Evolutionary conservation across 2,888 invertebrate genomes (phyloP).

Genomic region (Sthenelais limicola): DNA sequence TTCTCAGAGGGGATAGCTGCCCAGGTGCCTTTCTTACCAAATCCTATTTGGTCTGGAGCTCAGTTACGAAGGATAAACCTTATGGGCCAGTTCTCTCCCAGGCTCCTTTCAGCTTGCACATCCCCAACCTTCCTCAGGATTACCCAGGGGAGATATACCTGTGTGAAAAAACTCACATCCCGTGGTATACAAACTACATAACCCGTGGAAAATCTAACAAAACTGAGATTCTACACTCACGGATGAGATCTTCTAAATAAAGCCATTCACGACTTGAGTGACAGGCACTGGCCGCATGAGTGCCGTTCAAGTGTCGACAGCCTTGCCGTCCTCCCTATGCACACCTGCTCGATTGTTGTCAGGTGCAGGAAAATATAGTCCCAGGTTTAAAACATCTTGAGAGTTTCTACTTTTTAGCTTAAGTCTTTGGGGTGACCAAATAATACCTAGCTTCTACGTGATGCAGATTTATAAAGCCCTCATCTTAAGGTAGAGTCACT

Average conservation of each 20-base stretch:
- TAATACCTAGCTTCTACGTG: not conserved
- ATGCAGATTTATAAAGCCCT: too few species aligned
- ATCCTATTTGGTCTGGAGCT: not conserved
- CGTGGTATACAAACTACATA: not conserved
- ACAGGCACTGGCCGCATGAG: slow-evolving; percentile 11
- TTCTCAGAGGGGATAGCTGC: not conserved
- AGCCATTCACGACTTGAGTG: slow-evolving; percentile 28
- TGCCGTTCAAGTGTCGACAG: slow-evolving; percentile 31
- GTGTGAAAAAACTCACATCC: not conserved
- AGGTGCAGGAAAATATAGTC: slow-evolving; percentile 28
- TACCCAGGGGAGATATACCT: not conserved
- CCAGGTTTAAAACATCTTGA: not conserved
- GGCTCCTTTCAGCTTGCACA: not conserved
- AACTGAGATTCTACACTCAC: slow-evolving; percentile 31
- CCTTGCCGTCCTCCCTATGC: not conserved
- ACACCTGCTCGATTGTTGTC: slow-evolving; percentile 36
- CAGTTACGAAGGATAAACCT: not conserved
- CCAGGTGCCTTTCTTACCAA: not conserved
- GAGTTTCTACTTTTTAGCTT: not conserved
- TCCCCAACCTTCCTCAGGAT: not conserved
- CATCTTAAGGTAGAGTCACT: slow-evolving; percentile 4
- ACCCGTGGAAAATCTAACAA: slow-evolving; percentile 21
- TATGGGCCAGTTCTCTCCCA: too few species aligned
- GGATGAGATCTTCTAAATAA: slow-evolving; percentile 2
- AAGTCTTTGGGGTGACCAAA: not conserved